phyloP scores from a whole-genome alignment of 2,888 invertebrate genomes.

The Drymonia ruficornis region DNA sequence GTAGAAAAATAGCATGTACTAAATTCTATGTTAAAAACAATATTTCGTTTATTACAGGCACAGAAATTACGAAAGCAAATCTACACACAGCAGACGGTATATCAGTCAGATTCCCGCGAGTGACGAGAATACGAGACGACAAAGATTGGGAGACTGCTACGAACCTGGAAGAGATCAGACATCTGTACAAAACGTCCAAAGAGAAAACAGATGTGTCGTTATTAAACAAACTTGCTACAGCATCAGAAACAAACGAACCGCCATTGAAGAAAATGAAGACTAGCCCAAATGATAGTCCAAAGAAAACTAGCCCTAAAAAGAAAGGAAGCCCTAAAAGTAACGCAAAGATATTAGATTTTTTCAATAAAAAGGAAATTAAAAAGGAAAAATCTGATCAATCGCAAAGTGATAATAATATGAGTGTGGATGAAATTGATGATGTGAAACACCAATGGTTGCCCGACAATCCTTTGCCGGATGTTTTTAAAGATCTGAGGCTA shows the following conservation, averaged over 20 bases:
- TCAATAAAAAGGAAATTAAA: conserved; percentile 23
- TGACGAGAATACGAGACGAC: conserved; percentile 92
- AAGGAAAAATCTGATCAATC: conserved; percentile 9
- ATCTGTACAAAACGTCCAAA: conserved; percentile 88
- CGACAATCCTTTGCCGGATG: conserved; percentile 67
- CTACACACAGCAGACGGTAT: conserved; percentile 97
- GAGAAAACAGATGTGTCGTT: conserved; percentile 85
- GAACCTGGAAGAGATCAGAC: conserved; percentile 88
- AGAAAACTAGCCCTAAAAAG: conserved; percentile 8
- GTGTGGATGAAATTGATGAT: conserved; percentile 29
- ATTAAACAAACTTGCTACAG: conserved; percentile 72
- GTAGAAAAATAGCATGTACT: too few relatives aligned
- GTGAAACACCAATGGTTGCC: conserved; percentile 41
- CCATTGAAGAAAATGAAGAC: conserved; percentile 58
- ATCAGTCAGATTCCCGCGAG: conserved; percentile 96
- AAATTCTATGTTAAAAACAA: too few relatives aligned
- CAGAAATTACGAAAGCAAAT: conserved; percentile 91
- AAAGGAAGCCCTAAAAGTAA: conserved; percentile 29
- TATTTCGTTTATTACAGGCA: conserved; percentile 72
- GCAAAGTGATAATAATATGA: conserved; percentile 16
- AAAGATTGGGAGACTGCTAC: conserved; percentile 95
- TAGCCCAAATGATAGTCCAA: conserved; percentile 52
- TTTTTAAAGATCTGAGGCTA: conserved; percentile 60
- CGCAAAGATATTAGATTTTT: conserved; percentile 22
- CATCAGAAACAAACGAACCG: conserved; percentile 48